A percentile compares a stretch with the other conserved stretches of the same genome.
Evolutionary conservation across 2,888 invertebrate species (phyloP).

Genomic region (Agriopis leucophaearia): DNA sequence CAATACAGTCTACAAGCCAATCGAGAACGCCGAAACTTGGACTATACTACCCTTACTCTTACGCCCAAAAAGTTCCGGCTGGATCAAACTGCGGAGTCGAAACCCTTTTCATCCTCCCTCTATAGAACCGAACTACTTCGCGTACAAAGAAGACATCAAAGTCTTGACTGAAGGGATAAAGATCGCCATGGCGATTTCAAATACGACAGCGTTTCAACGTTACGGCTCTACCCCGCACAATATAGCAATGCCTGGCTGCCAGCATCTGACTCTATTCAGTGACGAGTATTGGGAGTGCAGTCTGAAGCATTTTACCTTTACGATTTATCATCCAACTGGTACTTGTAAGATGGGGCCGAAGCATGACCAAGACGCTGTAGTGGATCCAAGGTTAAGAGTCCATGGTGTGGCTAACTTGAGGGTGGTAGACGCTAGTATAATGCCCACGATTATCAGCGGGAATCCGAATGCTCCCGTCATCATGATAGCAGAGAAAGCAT

Average conservation of each 20-base stretch:
- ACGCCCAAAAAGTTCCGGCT: constrained; percentile 95
- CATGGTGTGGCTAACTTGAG: constrained; percentile 92
- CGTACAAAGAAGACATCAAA: constrained; percentile 92
- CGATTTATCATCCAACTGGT: constrained; percentile 94
- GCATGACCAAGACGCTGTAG: constrained; percentile 91
- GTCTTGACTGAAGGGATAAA: constrained; percentile 94
- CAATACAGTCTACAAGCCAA: constrained; percentile 94
- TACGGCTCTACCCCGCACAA: constrained; percentile 93
- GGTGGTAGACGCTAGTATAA: constrained; percentile 94
- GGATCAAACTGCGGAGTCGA: constrained; percentile 92
- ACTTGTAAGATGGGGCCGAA: constrained; percentile 95
- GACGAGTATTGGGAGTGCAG: constrained; percentile 96
- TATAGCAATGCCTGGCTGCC: constrained; percentile 94
- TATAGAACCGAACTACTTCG: constrained; percentile 97
- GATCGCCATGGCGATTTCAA: constrained; percentile 92
- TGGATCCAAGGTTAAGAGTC: constrained; percentile 91
- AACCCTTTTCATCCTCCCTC: constrained; percentile 94
- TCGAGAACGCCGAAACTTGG: constrained; percentile 93
- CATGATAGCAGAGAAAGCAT: constrained; percentile 96
- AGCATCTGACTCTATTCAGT: constrained; percentile 89
- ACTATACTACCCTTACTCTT: constrained; percentile 93
- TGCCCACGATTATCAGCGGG: constrained; percentile 95
- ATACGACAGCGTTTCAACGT: constrained; percentile 92
- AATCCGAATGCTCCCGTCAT: constrained; percentile 96
- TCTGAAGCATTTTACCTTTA: constrained; percentile 92